Evolutionary conservation across 2,113 vertebrate genomes (phyloP).

Genomic region (Hoplias malabaricus): DNA sequence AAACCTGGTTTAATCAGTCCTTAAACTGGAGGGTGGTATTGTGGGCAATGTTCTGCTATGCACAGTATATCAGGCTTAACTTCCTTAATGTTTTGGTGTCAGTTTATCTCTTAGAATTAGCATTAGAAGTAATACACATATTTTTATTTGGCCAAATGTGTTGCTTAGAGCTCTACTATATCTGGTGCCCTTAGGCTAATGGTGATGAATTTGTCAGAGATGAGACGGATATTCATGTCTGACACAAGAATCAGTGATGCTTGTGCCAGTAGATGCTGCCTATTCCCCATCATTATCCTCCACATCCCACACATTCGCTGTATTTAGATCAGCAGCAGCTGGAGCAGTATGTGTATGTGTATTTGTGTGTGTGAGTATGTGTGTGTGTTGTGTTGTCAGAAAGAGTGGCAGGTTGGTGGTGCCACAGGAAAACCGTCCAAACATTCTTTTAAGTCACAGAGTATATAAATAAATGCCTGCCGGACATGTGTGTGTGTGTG

Average conservation of each 20-base stretch:
- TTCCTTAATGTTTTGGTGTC: no score
- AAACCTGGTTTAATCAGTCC: no score
- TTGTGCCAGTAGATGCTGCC: neutral
- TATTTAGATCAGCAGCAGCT: slow-evolving; percentile 23
- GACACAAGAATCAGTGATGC: neutral
- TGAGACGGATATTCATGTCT: neutral
- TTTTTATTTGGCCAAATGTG: neutral
- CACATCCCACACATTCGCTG: slow-evolving; percentile 9
- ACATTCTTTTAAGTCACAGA: neutral
- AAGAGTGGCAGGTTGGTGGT: neutral
- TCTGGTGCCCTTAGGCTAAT: neutral
- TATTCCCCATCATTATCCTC: slow-evolving; percentile 20
- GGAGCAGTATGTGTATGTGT: slow-evolving; percentile 5
- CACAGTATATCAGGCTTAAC: no score
- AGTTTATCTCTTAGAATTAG: no score
- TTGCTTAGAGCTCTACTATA: neutral
- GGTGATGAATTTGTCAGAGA: neutral
- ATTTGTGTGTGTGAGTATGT: no score
- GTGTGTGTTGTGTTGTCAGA: slow-evolving; percentile 3
- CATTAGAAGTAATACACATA: no score
- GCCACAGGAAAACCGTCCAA: slow-evolving; percentile 4
- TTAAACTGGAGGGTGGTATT: no score
- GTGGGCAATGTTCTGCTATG: no score
- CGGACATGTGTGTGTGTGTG: neutral
- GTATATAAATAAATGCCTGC: slow-evolving; percentile 31